Evolutionary conservation across 1,140 invertebrate genomes (phyloP).

Genomic region (Coelopa frigida): DNA sequence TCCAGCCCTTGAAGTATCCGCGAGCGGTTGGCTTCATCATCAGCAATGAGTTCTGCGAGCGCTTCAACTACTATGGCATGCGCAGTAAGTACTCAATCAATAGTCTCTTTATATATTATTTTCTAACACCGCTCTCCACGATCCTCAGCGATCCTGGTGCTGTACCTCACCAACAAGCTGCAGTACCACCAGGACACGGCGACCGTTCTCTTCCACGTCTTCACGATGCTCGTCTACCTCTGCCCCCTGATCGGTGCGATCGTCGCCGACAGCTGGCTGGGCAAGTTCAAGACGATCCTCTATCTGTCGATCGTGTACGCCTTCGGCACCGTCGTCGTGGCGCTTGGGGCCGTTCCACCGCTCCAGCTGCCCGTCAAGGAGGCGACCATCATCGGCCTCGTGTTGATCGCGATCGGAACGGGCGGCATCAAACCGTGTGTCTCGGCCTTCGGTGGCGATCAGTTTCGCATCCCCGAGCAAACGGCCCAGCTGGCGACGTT

Average conservation of each 20-base stretch:
- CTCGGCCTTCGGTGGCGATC: conserved; percentile 94
- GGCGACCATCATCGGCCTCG: conserved; percentile 72
- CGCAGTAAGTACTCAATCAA: conserved; percentile 62
- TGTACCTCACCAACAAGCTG: conserved; percentile 67
- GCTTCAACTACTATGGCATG: conserved; percentile 95
- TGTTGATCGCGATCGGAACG: conserved; percentile 80
- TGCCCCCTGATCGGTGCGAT: conserved; percentile 79
- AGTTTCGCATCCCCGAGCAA: conserved; percentile 77
- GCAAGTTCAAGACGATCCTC: conserved; percentile 78
- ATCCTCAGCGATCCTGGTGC: conserved; percentile 63
- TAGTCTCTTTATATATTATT: too few species aligned
- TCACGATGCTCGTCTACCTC: conserved; percentile 74
- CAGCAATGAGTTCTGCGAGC: conserved; percentile 93
- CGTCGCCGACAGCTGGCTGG: conserved; percentile 73
- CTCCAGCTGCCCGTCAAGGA: conserved; percentile 51
- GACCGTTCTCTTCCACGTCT: conserved; percentile 72
- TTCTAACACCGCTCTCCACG: neutral
- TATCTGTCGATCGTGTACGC: conserved; percentile 84
- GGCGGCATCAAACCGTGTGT: conserved; percentile 98
- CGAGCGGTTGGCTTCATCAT: conserved; percentile 87
- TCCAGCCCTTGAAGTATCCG: conserved; percentile 58
- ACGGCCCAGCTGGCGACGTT: conserved; percentile 69
- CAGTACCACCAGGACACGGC: conserved; percentile 57
- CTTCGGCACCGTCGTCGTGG: conserved; percentile 72
- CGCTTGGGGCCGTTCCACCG: conserved; percentile 58